Evolutionary conservation across 2,888 invertebrate genomes (phyloP), one percentile per base, ranked within the genome.

Genomic region (Cabera pusaria): DNA sequence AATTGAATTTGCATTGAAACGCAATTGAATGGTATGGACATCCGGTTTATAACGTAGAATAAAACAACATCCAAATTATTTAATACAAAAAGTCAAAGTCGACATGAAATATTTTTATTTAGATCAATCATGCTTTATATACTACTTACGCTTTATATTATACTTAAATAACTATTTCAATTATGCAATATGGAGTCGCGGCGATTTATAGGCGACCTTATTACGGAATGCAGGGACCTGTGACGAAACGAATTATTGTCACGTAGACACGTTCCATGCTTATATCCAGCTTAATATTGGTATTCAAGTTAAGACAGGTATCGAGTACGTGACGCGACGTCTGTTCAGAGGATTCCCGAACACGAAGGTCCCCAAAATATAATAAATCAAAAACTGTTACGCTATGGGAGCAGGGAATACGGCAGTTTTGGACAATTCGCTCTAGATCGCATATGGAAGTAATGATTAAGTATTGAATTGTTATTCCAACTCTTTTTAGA

Each of bases 241-340:
- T 27, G 37, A 31, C 31, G 37, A 46, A 49, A 33, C 14, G 37
- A 45, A 46, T 50, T 27, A 50, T 44, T 40, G 44, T 33, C 52
- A 39, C 38, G 50, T 44, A 38, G 44, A 31, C 52, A 39, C 38
- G 50, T 43, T 35, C 36, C 31, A 16, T 28, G 42, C 40, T 52
- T 44, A 48, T 41, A 47, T 46, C 38, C 47, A 42, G 45, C 34
- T 44, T 44, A 41, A 54, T 54, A 55, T 44, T 25, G 34, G 43
- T 37, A 53, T 51, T 41, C 46, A 47, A 49, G 49, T 47, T 48
- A 38, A 43, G 18, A 34, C 64, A 64, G 60, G 67, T 68, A 60
- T 39, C 41, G 42, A 24, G 52, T 58, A 75, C 77, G 77, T 78
- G 77, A 64, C 61, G 33, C 43, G 49, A 44, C 17, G 44, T 47